A percentile compares a stretch with the other conserved stretches of the same genome.
These are phyloP conservation scores for Lacerta bilineata DNA, from an alignment of 2,797 vertebrate species.

Conservation along the genomic window DNA sequence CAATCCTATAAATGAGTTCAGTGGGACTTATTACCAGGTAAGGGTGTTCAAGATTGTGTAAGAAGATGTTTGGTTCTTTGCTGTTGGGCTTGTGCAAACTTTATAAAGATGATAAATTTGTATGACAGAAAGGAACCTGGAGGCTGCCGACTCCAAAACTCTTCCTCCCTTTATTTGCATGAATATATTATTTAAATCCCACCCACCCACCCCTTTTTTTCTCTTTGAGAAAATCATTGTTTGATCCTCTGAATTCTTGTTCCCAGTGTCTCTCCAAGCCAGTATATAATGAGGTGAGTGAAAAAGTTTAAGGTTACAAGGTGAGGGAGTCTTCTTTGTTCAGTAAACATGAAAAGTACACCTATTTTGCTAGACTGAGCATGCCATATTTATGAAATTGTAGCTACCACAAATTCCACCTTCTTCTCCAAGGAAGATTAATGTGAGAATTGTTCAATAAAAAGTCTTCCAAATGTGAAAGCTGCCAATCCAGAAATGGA, in stretches of 20 bases:
- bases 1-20: not conserved
- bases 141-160: too few relatives aligned
- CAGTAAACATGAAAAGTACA: not conserved
- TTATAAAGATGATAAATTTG: too few relatives aligned
- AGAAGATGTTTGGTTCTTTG: too few relatives aligned
- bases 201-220: not conserved
- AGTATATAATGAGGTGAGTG: slow-evolving; percentile 15
- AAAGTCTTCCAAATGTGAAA: slow-evolving; percentile 10
- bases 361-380: not conserved
- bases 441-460: slow-evolving; percentile 16
- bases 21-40: not conserved
- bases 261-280: too few relatives aligned
- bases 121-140: too few relatives aligned
- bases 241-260: not conserved
- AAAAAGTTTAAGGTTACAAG: not conserved
- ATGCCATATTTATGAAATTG: slow-evolving; percentile 45
- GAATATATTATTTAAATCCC: not conserved
- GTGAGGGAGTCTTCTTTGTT: not conserved
- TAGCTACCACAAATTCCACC: slow-evolving; percentile 40
- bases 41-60: not conserved
- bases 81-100: too few relatives aligned
- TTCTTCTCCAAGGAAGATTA: slow-evolving; percentile 52
- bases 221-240: not conserved
- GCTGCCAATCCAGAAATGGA: too few relatives aligned
- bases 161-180: not conserved